These are phyloP conservation scores for Falco berigora DNA, from an alignment of 2,797 vertebrate species.

Conservation along the genomic window DNA sequence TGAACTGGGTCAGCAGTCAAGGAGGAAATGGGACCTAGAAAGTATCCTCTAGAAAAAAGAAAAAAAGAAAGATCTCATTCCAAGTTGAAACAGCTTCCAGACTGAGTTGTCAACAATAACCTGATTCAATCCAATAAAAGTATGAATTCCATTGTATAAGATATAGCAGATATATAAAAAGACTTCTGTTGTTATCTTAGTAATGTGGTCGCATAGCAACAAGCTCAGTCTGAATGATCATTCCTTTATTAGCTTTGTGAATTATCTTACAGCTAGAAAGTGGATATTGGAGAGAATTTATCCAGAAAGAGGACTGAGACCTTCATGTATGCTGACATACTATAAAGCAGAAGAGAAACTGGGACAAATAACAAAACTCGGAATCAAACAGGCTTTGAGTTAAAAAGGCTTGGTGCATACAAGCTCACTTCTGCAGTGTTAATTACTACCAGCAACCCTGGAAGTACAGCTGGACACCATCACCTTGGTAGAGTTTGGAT, in stretches of 20 bases:
- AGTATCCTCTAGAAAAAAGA: neutral
- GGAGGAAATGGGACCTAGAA: slow-evolving; percentile 1
- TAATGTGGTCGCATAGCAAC: slow-evolving; percentile 65
- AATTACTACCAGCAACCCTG: neutral
- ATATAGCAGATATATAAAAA: slow-evolving; percentile 27
- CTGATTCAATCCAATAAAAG: slow-evolving; percentile 5
- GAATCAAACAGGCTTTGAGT: neutral
- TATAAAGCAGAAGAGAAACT: slow-evolving; percentile 7
- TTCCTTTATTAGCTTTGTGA: slow-evolving; percentile 44
- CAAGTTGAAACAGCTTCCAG: neutral
- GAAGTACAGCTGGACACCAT: neutral
- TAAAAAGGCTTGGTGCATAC: neutral
- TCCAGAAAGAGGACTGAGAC: slow-evolving; percentile 19
- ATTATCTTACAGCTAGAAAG: neutral
- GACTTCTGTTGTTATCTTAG: slow-evolving; percentile 50
- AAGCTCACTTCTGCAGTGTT: neutral
- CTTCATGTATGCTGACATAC: neutral
- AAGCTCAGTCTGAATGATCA: slow-evolving; percentile 42
- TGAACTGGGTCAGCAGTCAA: slow-evolving; percentile 10
- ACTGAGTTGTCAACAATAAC: slow-evolving; percentile 10
- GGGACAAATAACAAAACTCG: neutral
- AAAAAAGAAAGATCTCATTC: neutral
- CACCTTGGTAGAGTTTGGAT: fast-evolving
- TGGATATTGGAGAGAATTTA: slow-evolving; percentile 11
- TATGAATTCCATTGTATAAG: neutral